These are phyloP conservation scores for Archivesica marissinica DNA, from an alignment of 1,140 invertebrate genomes.

Conservation along the genomic window DNA sequence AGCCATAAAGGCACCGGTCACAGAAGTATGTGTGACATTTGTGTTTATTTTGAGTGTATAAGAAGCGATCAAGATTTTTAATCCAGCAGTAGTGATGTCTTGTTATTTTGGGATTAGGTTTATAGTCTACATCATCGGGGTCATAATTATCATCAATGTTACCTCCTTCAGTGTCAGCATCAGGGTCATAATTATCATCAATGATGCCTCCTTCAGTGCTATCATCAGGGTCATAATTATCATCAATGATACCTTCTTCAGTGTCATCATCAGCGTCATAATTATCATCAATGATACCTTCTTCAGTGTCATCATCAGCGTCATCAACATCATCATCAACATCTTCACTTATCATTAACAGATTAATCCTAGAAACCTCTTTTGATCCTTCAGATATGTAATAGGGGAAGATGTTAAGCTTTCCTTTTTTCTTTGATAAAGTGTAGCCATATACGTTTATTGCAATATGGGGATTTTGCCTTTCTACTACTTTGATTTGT, in stretches of 20 bases:
- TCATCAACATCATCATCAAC: conserved; percentile 5
- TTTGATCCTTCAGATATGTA: conserved; percentile 22
- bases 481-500: background rate
- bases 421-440: background rate
- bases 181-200: too few species aligned
- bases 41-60: conserved; percentile 18
- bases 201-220: too few species aligned
- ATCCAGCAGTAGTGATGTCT: conserved; percentile 62
- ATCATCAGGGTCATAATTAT: too few species aligned
- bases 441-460: conserved; percentile 10
- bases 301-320: background rate
- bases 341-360: conserved; percentile 6
- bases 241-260: too few species aligned
- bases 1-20: conserved; percentile 58
- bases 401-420: background rate
- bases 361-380: background rate
- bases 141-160: too few species aligned
- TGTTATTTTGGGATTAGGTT: background rate
- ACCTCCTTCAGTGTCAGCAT: too few species aligned
- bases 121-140: too few species aligned
- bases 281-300: too few species aligned
- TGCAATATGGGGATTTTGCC: conserved; percentile 3
- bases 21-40: conserved; percentile 46
- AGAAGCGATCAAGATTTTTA: conserved; percentile 54
- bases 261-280: too few species aligned